Base-by-base conservation (phyloP, 2,113 vertebrate genomes). In the Amazona guildingii region DNA sequence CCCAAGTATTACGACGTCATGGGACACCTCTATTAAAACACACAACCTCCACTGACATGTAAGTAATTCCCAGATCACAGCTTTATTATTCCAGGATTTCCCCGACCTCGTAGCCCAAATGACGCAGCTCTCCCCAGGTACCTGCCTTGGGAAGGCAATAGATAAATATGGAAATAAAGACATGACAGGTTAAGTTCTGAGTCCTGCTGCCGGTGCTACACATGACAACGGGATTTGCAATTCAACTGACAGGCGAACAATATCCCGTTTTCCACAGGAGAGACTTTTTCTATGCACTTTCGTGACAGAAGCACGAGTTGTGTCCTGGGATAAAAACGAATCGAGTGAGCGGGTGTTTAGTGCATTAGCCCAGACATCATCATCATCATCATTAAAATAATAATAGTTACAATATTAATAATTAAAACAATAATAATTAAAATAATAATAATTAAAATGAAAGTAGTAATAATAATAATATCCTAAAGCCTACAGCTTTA, bases 31-130 rank as follows among this genome's bases (percentile, higher is more conserved):
- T 24, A 5, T 24, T 17, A 72, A 82, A 84, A 76, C 17, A 46
- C 51, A n/a, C 43, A 35, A 9, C 44, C 6, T 64, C 43, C 70
- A 25, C 13, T 11, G 57, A 14, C 14, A 31, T 2, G 15, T 5
- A 67, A 64, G 9, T 46, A 46, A 52, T 61, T 75, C 27, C 17
- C 2, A 2, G 15, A 12, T 17, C 8, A 17, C 8, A 10, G 43
- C 11, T 74, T 33, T 41, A 37, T 72, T 46, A 33, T 49, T 55
- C 46, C 6, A 11, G 13, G 11, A 12, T 84, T 49, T 49, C 37
- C 69, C 28, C 3, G 6, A 55, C 27, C 37, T 66, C 59, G 3
- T 1, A n/a, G 25, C 4, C 23, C 19, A 6, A 5, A 8, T 9
- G 44, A n/a, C 3, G 5, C 13, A 1, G 11, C 29, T 23, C 16